A percentile compares a stretch with the other conserved stretches of the same genome.
Conservation (phyloP, 1,140 invertebrate species). For the Bombus affinis region DNA sequence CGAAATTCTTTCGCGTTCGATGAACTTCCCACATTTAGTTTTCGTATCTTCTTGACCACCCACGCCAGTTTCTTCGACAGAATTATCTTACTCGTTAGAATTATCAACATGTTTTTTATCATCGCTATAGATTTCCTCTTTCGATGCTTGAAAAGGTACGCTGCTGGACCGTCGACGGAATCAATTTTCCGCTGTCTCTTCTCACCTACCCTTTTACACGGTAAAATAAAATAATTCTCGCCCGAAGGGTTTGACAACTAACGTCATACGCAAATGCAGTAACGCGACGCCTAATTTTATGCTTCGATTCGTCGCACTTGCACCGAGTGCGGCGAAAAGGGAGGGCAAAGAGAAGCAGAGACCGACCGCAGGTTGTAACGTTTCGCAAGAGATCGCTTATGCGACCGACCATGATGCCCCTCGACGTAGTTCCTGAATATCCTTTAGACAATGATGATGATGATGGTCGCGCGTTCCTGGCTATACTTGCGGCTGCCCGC, state of each 20-base stretch:
- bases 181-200: neutral
- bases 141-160: neutral
- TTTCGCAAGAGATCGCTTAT: constrained; percentile 70
- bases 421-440: constrained; percentile 61
- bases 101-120: no score
- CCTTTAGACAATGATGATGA: constrained; percentile 49
- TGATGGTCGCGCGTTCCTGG: constrained; percentile 41
- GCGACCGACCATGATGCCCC: constrained; percentile 57
- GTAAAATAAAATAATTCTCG: neutral
- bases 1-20: neutral
- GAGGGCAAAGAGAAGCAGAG: constrained; percentile 36
- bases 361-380: constrained; percentile 70
- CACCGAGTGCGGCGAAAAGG: constrained; percentile 13
- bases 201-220: neutral
- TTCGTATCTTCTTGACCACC: neutral
- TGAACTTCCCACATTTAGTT: neutral
- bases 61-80: no score
- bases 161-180: neutral
- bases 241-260: neutral
- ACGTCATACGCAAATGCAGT: neutral
- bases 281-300: constrained; percentile 39
- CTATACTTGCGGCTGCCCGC: constrained; percentile 61
- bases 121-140: no score
- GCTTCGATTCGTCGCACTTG: constrained; percentile 53
- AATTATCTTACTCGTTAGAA: no score